Percentiles rank a stretch among this genome's conserved stretches.
Conservation (phyloP, 2,888 invertebrate genomes). For the Andricus quercusramuli region DNA sequence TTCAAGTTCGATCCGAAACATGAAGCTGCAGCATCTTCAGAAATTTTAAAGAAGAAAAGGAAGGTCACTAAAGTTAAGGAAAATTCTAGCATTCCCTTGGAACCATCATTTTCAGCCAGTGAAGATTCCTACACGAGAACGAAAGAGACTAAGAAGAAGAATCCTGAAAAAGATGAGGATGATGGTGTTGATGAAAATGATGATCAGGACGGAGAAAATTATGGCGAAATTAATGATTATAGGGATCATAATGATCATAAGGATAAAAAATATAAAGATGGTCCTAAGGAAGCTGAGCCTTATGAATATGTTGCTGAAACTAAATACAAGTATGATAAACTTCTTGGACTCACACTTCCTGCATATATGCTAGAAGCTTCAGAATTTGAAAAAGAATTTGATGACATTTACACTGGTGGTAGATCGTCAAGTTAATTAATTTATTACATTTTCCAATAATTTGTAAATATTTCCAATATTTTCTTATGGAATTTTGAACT, state of each 20-base stretch:
- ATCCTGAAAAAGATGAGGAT: constrained; percentile 54
- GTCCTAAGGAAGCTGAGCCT: constrained; percentile 62
- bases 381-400: constrained; percentile 85
- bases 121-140: constrained; percentile 66
- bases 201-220: constrained; percentile 60
- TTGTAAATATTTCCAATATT: not conserved
- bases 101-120: constrained; percentile 59
- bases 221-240: constrained; percentile 53
- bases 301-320: constrained; percentile 83
- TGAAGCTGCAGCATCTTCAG: constrained; percentile 35
- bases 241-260: constrained; percentile 59
- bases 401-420: constrained; percentile 75
- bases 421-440: not conserved
- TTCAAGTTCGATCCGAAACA: constrained; percentile 44
- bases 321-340: constrained; percentile 83
- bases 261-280: constrained; percentile 63
- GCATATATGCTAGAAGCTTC: constrained; percentile 85
- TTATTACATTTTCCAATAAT: not conserved
- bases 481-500: not conserved
- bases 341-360: constrained; percentile 83
- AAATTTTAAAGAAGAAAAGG: constrained; percentile 1
- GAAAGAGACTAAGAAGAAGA: constrained; percentile 46
- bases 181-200: constrained; percentile 67
- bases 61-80: constrained; percentile 72
- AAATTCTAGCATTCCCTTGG: constrained; percentile 54